Conservation (phyloP, 2,888 invertebrate genomes). For the Automeris io region DNA sequence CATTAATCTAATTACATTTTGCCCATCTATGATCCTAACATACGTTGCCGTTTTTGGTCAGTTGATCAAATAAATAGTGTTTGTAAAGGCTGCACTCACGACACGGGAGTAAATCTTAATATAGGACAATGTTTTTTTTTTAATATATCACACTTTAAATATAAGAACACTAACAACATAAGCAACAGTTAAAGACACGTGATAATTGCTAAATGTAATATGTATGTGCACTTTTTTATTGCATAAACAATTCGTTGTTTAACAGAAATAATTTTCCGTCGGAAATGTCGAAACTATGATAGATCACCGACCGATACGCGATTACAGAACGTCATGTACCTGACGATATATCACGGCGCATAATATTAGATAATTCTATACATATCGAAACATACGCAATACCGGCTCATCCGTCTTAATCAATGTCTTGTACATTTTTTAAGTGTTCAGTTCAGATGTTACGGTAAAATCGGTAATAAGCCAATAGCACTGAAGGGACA, state of each 20-base stretch:
- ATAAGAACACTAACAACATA: neutral
- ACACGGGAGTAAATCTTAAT: no score
- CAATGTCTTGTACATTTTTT: constrained; percentile 18
- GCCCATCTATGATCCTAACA: no score
- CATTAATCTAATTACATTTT: no score
- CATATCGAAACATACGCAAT: constrained; percentile 4
- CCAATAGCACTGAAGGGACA: neutral
- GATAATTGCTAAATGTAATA: neutral
- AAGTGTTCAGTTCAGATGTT: constrained; percentile 22
- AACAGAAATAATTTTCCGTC: neutral
- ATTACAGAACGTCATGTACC: constrained; percentile 24
- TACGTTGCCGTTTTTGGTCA: no score
- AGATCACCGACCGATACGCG: constrained; percentile 22
- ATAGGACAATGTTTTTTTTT: no score
- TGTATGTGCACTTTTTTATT: neutral
- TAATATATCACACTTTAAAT: no score
- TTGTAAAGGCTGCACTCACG: no score
- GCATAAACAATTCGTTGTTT: constrained; percentile 1
- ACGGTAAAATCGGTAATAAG: constrained; percentile 13
- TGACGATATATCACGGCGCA: constrained; percentile 32
- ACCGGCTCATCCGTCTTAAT: constrained; percentile 30
- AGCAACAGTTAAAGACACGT: neutral
- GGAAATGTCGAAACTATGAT: constrained; percentile 18
- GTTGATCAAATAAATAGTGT: no score
- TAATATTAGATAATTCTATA: constrained; percentile 18